phyloP scores from a whole-genome alignment of 2,113 vertebrate genomes.

The Ondatra zibethicus region DNA sequence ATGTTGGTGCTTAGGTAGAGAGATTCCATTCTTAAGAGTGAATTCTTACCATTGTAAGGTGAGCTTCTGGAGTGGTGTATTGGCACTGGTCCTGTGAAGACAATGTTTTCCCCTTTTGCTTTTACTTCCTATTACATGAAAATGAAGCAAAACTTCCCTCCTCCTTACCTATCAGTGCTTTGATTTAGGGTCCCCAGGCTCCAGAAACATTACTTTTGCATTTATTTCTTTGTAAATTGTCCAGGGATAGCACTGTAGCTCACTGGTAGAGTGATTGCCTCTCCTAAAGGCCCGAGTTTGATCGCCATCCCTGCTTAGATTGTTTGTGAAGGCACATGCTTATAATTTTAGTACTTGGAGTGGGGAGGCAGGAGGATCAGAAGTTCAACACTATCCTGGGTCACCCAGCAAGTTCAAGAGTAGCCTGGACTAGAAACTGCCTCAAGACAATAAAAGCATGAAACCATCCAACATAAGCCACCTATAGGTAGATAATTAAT shows the following conservation, averaged over 20 bases:
- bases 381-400: background rate
- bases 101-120: background rate
- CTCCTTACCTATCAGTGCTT: background rate
- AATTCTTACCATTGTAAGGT: background rate
- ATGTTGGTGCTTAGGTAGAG: background rate
- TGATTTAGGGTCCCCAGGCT: no score
- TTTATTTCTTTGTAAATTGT: background rate
- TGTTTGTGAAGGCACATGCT: background rate
- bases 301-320: background rate
- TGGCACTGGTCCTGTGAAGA: background rate
- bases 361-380: background rate
- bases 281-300: background rate
- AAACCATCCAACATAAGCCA: no score
- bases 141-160: background rate
- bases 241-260: background rate
- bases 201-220: background rate
- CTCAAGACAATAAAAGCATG: background rate
- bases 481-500: background rate
- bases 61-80: background rate
- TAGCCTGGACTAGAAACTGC: background rate
- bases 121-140: background rate
- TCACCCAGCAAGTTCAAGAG: background rate
- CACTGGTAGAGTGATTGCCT: background rate
- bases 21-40: background rate
- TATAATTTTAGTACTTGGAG: background rate